A percentile compares a stretch with the other conserved stretches of the same genome.
Evolutionary conservation across 2,888 invertebrate species (phyloP).

Genomic region (Lithophane semibrunnea): DNA sequence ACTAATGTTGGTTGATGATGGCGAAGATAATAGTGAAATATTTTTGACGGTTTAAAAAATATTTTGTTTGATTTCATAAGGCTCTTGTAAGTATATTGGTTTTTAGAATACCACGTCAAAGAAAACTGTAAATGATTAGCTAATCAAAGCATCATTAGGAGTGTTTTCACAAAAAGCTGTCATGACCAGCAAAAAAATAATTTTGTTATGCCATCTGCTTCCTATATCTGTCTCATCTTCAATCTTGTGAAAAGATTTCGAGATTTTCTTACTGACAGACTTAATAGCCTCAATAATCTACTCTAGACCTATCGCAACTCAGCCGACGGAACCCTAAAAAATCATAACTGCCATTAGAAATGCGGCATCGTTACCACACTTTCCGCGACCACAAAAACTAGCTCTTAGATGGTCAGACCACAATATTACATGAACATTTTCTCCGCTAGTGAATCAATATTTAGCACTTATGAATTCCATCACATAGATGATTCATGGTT

Average conservation of each 20-base stretch:
- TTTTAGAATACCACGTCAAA: background rate
- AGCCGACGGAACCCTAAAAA: conserved; percentile 28
- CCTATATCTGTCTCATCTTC: no score
- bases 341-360: conserved; percentile 63
- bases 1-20: background rate
- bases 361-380: conserved; percentile 60
- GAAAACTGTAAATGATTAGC: background rate
- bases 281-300: background rate
- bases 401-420: conserved; percentile 50
- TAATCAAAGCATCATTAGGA: no score
- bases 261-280: no score
- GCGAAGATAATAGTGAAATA: background rate
- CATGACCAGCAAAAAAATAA: no score
- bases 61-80: background rate
- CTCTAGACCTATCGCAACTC: background rate
- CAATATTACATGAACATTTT: conserved; percentile 55
- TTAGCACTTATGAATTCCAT: conserved; percentile 53
- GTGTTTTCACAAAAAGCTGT: background rate
- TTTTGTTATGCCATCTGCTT: no score
- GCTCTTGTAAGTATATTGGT: background rate
- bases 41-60: background rate
- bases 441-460: conserved; percentile 57
- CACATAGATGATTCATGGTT: conserved; percentile 54
- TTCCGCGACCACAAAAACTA: conserved; percentile 64
- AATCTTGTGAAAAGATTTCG: no score